Evolutionary conservation across 64 coral and sea anemone species (phyloP).

Genomic region (Actinia tenebrosa): DNA sequence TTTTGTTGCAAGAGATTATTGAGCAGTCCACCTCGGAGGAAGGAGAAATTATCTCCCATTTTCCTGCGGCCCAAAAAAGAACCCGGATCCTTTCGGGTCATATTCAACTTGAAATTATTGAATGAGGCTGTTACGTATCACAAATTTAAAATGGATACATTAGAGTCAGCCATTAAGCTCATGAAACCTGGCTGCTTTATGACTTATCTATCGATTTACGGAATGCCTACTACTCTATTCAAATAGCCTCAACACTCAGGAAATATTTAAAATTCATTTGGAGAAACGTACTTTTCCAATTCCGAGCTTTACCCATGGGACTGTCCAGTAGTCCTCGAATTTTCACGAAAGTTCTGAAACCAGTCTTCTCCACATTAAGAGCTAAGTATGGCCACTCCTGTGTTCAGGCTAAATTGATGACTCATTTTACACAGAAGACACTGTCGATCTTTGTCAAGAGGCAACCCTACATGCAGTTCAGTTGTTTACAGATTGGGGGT

Average conservation of each 20-base stretch:
- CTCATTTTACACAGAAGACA: neutral
- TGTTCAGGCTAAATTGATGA: neutral
- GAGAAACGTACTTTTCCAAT: constrained; percentile 50
- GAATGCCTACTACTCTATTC: constrained; percentile 12
- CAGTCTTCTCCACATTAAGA: constrained; percentile 36
- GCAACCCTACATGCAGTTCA: neutral
- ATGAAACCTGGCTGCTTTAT: constrained; percentile 34
- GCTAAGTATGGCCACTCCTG: constrained; percentile 22
- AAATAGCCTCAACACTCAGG: no score
- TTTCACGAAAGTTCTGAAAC: constrained; percentile 66
- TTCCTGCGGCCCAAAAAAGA: constrained; percentile 28
- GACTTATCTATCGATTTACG: constrained; percentile 20
- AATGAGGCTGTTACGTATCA: constrained; percentile 24
- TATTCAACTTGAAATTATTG: constrained; percentile 17
- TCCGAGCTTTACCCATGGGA: constrained; percentile 53
- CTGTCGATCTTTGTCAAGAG: neutral
- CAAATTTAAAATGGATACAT: constrained; percentile 37
- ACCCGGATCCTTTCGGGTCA: neutral
- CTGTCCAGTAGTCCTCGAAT: constrained; percentile 55
- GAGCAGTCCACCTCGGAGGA: constrained; percentile 12
- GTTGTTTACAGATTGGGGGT: constrained; percentile 16
- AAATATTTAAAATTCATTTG: constrained; percentile 43
- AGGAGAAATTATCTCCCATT: constrained; percentile 25
- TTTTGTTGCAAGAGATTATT: constrained; percentile 31
- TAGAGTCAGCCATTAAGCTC: constrained; percentile 27